Percentiles rank a stretch among this genome's conserved stretches.
phyloP scores from a whole-genome alignment of 1,140 invertebrate species.

The Hycleus phaleratus region DNA sequence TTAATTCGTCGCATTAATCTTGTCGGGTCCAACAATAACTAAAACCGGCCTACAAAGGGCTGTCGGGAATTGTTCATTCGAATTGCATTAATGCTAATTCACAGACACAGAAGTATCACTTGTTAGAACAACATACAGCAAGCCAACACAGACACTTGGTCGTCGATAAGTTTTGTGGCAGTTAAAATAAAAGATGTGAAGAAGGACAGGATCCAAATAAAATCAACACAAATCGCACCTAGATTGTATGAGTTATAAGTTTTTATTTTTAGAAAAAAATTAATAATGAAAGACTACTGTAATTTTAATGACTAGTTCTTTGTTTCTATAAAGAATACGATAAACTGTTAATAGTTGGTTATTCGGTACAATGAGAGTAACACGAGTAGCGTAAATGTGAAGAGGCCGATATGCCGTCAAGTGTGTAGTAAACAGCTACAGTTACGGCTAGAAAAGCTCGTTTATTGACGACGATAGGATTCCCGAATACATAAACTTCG shows the following conservation, averaged over 20 bases:
- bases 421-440: constrained; percentile 9
- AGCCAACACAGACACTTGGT: neutral
- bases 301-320: too few relatives aligned
- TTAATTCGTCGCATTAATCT: constrained; percentile 19
- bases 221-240: too few relatives aligned
- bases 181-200: too few relatives aligned
- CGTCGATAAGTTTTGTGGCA: too few relatives aligned
- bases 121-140: constrained; percentile 7
- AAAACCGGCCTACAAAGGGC: constrained; percentile 12
- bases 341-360: too few relatives aligned
- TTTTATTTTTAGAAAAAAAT: too few relatives aligned
- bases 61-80: constrained; percentile 10
- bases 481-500: neutral
- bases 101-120: constrained; percentile 12
- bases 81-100: constrained; percentile 19
- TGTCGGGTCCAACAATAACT: constrained; percentile 7
- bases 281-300: too few relatives aligned
- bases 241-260: too few relatives aligned
- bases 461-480: constrained; percentile 6
- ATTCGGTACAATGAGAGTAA: constrained; percentile 4
- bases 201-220: too few relatives aligned
- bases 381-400: constrained; percentile 13
- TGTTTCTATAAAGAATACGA: too few relatives aligned
- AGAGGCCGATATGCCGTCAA: constrained; percentile 11
- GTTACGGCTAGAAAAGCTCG: constrained; percentile 12